These are phyloP conservation scores for Nasonia oneida DNA, from an alignment of 2,888 invertebrate species.

Conservation along the genomic window DNA sequence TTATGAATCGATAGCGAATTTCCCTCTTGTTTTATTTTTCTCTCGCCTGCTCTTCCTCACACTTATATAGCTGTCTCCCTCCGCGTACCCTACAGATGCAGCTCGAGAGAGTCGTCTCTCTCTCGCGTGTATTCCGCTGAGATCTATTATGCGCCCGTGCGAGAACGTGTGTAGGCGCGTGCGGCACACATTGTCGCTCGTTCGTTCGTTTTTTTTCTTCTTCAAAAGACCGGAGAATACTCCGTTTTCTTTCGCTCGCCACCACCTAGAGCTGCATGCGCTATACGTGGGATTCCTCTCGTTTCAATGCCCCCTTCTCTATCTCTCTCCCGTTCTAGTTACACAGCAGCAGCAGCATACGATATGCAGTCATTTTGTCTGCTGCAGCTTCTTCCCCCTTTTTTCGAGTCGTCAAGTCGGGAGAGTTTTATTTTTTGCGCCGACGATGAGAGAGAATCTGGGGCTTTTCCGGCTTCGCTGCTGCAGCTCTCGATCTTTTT, in stretches of 20 bases:
- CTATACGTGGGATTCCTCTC: neutral
- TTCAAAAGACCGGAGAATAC: constrained; percentile 3
- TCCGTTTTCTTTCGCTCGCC: neutral
- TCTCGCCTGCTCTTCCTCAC: neutral
- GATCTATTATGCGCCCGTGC: neutral
- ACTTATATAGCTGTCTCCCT: neutral
- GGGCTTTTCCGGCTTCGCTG: neutral
- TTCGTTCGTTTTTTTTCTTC: neutral
- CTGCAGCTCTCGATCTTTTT: neutral
- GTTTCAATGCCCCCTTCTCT: neutral
- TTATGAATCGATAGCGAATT: constrained; percentile 50
- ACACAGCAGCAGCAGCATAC: constrained; percentile 6
- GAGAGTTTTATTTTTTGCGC: constrained; percentile 17
- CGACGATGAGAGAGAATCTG: neutral
- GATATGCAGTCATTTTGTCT: constrained; percentile 29
- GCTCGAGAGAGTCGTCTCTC: neutral
- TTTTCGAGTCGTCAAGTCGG: neutral
- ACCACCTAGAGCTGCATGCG: neutral
- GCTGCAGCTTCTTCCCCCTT: neutral
- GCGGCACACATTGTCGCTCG: neutral
- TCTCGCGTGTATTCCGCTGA: neutral
- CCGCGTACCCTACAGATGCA: neutral
- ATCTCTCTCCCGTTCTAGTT: neutral
- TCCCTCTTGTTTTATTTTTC: constrained; percentile 36
- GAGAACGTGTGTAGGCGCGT: constrained; percentile 19